phyloP scores from a whole-genome alignment of 2,888 invertebrate species.

The Sthenelais limicola region DNA sequence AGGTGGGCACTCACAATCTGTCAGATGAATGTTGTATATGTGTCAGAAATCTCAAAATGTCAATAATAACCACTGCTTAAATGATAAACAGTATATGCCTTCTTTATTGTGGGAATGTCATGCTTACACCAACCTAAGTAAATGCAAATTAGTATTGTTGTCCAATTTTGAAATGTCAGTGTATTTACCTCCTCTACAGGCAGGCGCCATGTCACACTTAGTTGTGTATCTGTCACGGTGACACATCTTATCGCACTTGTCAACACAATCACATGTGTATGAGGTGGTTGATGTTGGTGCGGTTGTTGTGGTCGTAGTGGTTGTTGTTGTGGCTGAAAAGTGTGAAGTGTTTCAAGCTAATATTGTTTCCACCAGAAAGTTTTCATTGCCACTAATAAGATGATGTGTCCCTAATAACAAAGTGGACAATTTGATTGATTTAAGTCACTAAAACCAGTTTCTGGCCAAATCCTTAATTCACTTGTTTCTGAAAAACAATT shows the following conservation, averaged over 20 bases:
- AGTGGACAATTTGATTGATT: too few relatives aligned
- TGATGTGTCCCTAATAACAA: too few relatives aligned
- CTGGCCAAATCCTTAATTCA: not conserved
- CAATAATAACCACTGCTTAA: too few relatives aligned
- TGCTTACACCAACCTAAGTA: too few relatives aligned
- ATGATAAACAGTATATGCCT: too few relatives aligned
- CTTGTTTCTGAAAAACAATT: not conserved
- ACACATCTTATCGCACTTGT: slow-evolving; percentile 20
- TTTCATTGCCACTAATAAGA: too few relatives aligned
- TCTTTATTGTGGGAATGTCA: too few relatives aligned
- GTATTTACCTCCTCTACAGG: not conserved
- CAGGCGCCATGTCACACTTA: slow-evolving; percentile 11
- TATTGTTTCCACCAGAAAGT: too few relatives aligned
- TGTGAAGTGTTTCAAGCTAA: too few relatives aligned
- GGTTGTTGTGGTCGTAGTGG: not conserved
- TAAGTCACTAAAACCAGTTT: too few relatives aligned
- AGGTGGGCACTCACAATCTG: slow-evolving; percentile 38
- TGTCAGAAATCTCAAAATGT: too few relatives aligned
- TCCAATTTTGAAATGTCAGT: not conserved
- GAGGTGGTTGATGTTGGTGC: not conserved
- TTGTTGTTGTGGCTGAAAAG: not conserved
- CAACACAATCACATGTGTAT: not conserved
- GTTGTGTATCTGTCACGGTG: slow-evolving; percentile 7
- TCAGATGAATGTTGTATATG: too few relatives aligned
- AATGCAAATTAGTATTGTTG: not conserved